Evolutionary conservation across 2,113 vertebrate species (phyloP), one percentile per base, ranked within the genome.

Genomic region (Calcarius ornatus): DNA sequence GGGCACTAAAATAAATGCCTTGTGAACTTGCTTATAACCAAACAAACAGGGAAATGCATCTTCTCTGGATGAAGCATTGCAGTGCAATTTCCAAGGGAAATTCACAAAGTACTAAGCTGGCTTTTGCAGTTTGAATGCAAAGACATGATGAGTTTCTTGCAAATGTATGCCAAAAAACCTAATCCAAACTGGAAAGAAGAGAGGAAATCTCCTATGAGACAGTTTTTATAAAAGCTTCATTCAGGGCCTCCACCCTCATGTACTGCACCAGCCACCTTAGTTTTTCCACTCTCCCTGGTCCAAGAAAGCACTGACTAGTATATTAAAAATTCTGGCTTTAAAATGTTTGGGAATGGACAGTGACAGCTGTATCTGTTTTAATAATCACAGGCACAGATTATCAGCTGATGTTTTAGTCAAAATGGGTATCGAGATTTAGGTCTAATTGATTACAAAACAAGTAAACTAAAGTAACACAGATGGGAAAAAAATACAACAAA

Each of bases 211-310:
- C 92, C 88, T 86, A 11, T 68, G 88, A 92, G 82, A 90, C 63
- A 80, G 50, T 42, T 90, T 81, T 86, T 75, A 96, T 79, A 68
- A 94, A 95, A 81, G 88, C 72, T 95, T 92, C 90, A 94, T 95
- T 93, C 88, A 95, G 69, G 56, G 90, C 76, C 95, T 96, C 95
- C 94, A 69, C 95, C 95, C 92, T 88, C 86, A 64, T 71, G 65
- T 69, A 71, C 72, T 65, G 60, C 72, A 90, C 60, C 80, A 93
- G 82, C 85, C 69, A 95, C 90, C 95, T 94, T 95, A 42, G 53
- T 64, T 96, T 97, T 97, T 96, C 96, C 90, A 84, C 53, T 86
- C 64, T 78, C n/a, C 12, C 37, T 88, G 48, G n/a, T 86, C 85
- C 94, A 96, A 86, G 82, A 96, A 68, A 93, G 48, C 60, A 83